These are phyloP conservation scores for Microplitis deprimator DNA, from an alignment of 2,888 invertebrate species.

Conservation along the genomic window DNA sequence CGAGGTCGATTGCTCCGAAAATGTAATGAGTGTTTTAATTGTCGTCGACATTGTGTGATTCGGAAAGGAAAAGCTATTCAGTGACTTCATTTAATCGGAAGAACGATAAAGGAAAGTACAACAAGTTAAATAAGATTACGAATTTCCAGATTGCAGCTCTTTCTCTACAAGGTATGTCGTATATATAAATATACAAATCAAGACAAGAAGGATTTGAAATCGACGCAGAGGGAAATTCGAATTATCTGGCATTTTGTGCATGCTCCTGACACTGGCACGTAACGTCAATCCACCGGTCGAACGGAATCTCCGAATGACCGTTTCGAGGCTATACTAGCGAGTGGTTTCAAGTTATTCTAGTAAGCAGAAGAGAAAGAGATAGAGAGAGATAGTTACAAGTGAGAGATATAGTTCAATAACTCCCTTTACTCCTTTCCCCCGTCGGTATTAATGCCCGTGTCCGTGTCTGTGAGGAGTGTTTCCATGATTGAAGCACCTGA, in stretches of 20 bases:
- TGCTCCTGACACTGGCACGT: slow-evolving; percentile 53
- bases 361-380: neutral
- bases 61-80: neutral
- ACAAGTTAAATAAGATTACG: slow-evolving; percentile 46
- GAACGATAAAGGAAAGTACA: neutral
- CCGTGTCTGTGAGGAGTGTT: slow-evolving; percentile 42
- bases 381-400: neutral
- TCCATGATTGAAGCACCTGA: slow-evolving; percentile 47
- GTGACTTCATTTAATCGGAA: too few species aligned
- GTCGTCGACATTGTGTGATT: slow-evolving; percentile 42
- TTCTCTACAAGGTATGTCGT: neutral
- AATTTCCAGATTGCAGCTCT: neutral
- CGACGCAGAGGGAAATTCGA: slow-evolving; percentile 13
- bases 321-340: slow-evolving; percentile 7
- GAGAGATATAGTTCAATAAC: neutral
- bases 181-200: too few species aligned
- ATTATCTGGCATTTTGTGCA: slow-evolving; percentile 55
- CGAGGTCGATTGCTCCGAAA: slow-evolving; percentile 44
- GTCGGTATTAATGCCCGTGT: slow-evolving; percentile 44
- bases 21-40: slow-evolving; percentile 53
- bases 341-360: slow-evolving; percentile 16
- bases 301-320: slow-evolving; percentile 51
- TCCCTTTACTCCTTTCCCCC: slow-evolving; percentile 14
- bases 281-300: slow-evolving; percentile 49
- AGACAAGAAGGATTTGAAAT: neutral